Evolutionary conservation across 2,797 vertebrate genomes (phyloP).

Genomic region (Caiman crocodilus): DNA sequence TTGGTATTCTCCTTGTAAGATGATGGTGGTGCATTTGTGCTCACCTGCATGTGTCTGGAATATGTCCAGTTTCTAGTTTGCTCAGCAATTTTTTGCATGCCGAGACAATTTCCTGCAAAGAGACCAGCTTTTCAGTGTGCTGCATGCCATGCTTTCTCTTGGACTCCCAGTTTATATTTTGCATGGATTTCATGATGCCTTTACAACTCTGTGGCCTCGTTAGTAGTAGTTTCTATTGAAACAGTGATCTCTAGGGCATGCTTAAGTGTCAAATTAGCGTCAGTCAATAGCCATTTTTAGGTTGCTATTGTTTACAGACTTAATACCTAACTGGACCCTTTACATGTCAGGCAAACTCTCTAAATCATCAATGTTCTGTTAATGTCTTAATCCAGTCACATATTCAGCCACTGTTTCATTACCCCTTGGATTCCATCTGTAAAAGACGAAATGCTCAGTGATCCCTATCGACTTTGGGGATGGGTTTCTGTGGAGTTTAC

Average conservation of each 20-base stretch:
- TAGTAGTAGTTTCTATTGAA: constrained; percentile 59
- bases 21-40: not conserved
- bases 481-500: constrained; percentile 55
- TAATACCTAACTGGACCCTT: constrained; percentile 57
- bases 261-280: constrained; percentile 70
- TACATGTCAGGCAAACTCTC: constrained; percentile 56
- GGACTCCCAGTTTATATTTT: constrained; percentile 13
- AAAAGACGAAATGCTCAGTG: constrained; percentile 70
- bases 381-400: constrained; percentile 74
- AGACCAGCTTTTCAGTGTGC: not conserved
- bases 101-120: not conserved
- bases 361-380: constrained; percentile 67
- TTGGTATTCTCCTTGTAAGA: constrained; percentile 26
- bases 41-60: not conserved
- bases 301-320: constrained; percentile 62
- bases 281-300: constrained; percentile 73
- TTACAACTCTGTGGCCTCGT: constrained; percentile 53
- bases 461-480: constrained; percentile 64
- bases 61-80: not conserved
- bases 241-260: constrained; percentile 68
- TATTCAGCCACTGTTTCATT: constrained; percentile 69
- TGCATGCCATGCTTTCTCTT: constrained; percentile 27
- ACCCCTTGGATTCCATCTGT: constrained; percentile 63
- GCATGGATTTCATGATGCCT: constrained; percentile 17
- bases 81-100: not conserved